phyloP scores from a whole-genome alignment of 2,888 invertebrate genomes.

The Parelbella ahira region DNA sequence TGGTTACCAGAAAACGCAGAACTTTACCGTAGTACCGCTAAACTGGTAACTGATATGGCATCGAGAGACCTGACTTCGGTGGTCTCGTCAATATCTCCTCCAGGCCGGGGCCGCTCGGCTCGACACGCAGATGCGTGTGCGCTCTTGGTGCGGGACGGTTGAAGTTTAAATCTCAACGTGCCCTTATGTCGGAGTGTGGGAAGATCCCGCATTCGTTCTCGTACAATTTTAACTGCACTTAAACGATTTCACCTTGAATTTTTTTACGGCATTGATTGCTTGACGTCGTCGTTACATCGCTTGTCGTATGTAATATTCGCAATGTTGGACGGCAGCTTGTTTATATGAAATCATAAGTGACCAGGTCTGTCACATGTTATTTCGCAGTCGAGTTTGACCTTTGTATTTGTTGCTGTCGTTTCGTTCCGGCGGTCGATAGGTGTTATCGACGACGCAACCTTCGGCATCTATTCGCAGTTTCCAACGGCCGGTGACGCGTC shows the following conservation, averaged over 20 bases:
- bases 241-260: constrained; percentile 12
- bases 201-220: constrained; percentile 12
- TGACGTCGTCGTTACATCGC: too few species aligned
- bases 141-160: constrained; percentile 18
- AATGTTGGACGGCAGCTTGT: too few species aligned
- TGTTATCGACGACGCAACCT: constrained; percentile 10
- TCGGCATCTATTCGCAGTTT: constrained; percentile 9
- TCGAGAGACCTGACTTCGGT: constrained; percentile 24
- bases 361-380: too few species aligned
- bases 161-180: constrained; percentile 26
- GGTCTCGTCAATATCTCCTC: constrained; percentile 24
- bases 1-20: constrained; percentile 34
- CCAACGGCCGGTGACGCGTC: constrained; percentile 12
- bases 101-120: constrained; percentile 9
- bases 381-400: constrained; percentile 16
- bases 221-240: constrained; percentile 8
- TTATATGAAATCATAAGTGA: too few species aligned
- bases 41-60: background rate
- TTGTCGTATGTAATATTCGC: too few species aligned
- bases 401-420: constrained; percentile 12
- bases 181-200: constrained; percentile 18
- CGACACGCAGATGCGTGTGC: constrained; percentile 29
- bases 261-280: too few species aligned
- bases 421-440: constrained; percentile 8
- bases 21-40: background rate